Evolutionary conservation across 2,113 vertebrate species (phyloP).

Genomic region (Eubucco bourcierii): DNA sequence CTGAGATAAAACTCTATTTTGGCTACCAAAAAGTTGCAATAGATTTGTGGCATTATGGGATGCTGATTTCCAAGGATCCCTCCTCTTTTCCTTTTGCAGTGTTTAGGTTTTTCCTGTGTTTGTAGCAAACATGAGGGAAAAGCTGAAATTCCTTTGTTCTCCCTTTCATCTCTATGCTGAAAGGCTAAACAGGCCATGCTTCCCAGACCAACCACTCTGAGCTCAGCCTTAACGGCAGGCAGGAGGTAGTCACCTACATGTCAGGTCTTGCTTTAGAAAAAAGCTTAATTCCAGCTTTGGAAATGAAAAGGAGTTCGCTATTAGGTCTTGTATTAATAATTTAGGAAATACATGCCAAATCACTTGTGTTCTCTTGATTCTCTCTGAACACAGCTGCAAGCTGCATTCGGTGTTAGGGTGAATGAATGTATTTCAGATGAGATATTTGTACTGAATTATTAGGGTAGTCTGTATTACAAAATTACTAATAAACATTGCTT

Average conservation of each 20-base stretch:
- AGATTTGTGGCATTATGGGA: not conserved
- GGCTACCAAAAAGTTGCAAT: not conserved
- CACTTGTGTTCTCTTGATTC: conserved; percentile 63
- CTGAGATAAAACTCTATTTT: not conserved
- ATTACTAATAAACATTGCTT: conserved; percentile 84
- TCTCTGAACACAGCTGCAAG: conserved; percentile 72
- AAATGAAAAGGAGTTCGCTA: conserved; percentile 59
- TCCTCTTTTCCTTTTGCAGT: not conserved
- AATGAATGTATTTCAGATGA: conserved; percentile 74
- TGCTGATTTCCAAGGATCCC: not conserved
- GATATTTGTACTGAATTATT: conserved; percentile 81
- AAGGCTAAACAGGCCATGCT: conserved; percentile 10
- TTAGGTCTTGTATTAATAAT: conserved; percentile 75
- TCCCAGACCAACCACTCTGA: not conserved
- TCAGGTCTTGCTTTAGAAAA: conserved; percentile 27
- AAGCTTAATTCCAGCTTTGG: conserved; percentile 54
- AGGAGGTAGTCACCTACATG: not conserved
- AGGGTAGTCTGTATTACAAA: conserved; percentile 78
- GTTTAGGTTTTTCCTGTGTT: not conserved
- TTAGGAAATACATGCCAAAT: conserved; percentile 75
- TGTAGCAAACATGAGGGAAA: not conserved
- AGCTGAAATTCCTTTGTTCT: conserved; percentile 46
- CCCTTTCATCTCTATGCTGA: not conserved
- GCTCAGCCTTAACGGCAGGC: not conserved
- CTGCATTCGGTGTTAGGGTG: conserved; percentile 59